phyloP scores from a whole-genome alignment of 2,888 invertebrate genomes.

The Eurytoma californica region DNA sequence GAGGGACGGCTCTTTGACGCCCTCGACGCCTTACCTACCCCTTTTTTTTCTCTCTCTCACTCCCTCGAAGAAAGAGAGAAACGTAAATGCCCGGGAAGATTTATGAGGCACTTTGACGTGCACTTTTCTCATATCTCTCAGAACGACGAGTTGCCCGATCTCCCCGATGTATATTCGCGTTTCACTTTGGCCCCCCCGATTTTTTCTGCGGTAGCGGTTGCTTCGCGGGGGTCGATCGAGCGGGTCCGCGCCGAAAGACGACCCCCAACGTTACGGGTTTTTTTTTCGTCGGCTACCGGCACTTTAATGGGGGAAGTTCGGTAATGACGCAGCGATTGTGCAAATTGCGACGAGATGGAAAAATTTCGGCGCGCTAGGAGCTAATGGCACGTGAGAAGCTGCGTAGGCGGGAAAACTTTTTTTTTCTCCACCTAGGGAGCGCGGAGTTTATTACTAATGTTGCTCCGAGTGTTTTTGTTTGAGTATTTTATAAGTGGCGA shows the following conservation, averaged over 20 bases:
- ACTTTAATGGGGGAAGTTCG: not conserved
- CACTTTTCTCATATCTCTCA: conserved; percentile 51
- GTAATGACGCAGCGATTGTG: conserved; percentile 10
- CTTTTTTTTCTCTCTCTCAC: not conserved
- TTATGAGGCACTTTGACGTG: conserved; percentile 55
- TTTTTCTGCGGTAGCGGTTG: too few species aligned
- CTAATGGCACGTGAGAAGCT: too few species aligned
- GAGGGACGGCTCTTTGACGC: conserved; percentile 38
- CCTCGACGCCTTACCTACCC: conserved; percentile 1
- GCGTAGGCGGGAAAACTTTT: too few species aligned
- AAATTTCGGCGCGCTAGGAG: too few species aligned
- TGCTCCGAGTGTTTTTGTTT: too few species aligned
- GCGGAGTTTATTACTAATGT: too few species aligned
- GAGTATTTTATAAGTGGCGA: too few species aligned
- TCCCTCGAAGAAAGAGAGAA: conserved; percentile 4
- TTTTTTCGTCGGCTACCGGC: not conserved
- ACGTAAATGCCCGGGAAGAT: conserved; percentile 33
- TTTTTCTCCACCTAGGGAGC: too few species aligned
- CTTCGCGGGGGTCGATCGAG: too few species aligned
- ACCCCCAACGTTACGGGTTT: too few species aligned
- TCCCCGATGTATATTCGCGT: not conserved
- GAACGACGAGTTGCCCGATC: not conserved
- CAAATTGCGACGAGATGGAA: conserved; percentile 16
- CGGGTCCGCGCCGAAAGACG: too few species aligned
- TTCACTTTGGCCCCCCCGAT: not conserved